Evolutionary conservation across 2,113 vertebrate species (phyloP).

Genomic region (Aspidoscelis tigris): DNA sequence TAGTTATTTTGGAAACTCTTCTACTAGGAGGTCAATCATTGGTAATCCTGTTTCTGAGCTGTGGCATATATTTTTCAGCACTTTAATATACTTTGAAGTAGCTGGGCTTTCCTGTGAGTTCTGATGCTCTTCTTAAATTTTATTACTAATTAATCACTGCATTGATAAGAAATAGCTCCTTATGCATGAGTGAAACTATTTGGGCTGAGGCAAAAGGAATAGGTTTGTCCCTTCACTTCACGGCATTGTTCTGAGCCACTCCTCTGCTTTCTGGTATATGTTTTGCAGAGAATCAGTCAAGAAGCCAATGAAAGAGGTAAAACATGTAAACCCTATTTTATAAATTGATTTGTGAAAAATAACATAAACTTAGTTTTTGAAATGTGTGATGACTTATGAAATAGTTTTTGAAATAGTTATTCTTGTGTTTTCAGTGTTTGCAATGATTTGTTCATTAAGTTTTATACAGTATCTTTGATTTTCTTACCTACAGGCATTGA

Average conservation of each 20-base stretch:
- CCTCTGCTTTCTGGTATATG: not conserved
- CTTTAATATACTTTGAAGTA: not conserved
- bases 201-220: no score
- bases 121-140: not conserved
- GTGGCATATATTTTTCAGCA: not conserved
- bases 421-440: not conserved
- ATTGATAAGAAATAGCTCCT: not conserved
- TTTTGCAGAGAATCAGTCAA: not conserved
- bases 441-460: slow-evolving; percentile 19
- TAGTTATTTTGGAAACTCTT: no score
- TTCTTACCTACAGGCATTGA: slow-evolving; percentile 83
- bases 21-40: no score
- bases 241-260: not conserved
- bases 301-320: not conserved
- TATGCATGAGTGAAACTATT: not conserved
- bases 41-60: not conserved
- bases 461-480: slow-evolving; percentile 19
- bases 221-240: not conserved
- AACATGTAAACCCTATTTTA: slow-evolving; percentile 2
- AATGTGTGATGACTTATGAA: not conserved
- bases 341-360: not conserved
- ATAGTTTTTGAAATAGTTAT: not conserved
- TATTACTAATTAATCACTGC: not conserved
- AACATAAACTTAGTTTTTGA: not conserved
- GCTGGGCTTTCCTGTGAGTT: not conserved